Percentiles rank a stretch among this genome's conserved stretches.
phyloP scores from a whole-genome alignment of 2,797 vertebrate genomes.

The Siniperca undulata region DNA sequence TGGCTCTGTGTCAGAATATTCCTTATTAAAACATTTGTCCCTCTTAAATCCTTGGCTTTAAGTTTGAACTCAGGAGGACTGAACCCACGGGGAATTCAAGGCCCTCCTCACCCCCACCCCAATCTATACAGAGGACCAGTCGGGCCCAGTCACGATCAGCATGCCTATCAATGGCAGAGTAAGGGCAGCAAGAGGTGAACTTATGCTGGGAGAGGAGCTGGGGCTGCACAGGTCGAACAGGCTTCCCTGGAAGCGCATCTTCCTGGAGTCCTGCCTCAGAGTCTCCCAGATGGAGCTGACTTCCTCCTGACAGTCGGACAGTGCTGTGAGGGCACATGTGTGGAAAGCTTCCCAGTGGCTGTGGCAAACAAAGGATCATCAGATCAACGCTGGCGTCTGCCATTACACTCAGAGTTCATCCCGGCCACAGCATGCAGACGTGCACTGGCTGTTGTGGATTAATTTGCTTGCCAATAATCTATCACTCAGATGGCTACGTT shows the following conservation, averaged over 20 bases:
- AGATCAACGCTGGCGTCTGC: constrained; percentile 40
- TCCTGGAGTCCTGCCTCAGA: constrained; percentile 84
- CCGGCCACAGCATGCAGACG: constrained; percentile 28
- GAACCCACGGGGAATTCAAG: constrained; percentile 11
- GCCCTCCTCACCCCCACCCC: constrained; percentile 11
- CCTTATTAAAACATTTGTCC: constrained; percentile 53
- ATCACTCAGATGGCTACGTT: constrained; percentile 57
- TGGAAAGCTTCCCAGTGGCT: constrained; percentile 90
- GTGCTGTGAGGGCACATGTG: constrained; percentile 77
- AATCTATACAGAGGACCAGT: constrained; percentile 58
- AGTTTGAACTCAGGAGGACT: constrained; percentile 41
- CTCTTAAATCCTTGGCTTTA: constrained; percentile 79
- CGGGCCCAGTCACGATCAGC: constrained; percentile 66
- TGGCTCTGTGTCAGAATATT: constrained; percentile 60
- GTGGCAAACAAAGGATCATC: constrained; percentile 65
- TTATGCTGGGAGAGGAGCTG: constrained; percentile 68
- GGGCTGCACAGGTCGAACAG: constrained; percentile 86
- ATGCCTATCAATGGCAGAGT: constrained; percentile 66
- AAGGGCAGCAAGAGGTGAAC: constrained; percentile 43
- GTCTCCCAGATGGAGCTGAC: constrained; percentile 86
- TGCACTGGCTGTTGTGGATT: constrained; percentile 47
- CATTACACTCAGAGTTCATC: constrained; percentile 38
- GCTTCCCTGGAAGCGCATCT: constrained; percentile 87
- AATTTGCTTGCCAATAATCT: constrained; percentile 63
- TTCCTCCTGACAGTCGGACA: constrained; percentile 86